A percentile compares a stretch with the other conserved stretches of the same genome.
Conservation (phyloP, 2,113 vertebrate genomes). For the Lathamus discolor region DNA sequence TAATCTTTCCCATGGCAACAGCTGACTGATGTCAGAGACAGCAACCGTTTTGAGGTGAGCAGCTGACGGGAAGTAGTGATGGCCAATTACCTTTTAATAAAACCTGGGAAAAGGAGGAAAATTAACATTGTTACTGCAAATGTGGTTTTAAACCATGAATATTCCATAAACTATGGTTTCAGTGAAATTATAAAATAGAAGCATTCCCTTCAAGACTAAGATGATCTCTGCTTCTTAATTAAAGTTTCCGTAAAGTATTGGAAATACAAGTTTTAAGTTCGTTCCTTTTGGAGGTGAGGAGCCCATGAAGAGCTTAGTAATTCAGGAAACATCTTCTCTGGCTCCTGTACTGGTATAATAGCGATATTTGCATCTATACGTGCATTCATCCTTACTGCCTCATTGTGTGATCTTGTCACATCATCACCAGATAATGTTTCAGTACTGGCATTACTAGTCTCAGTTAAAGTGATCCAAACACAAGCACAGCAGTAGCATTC, state of each 20-base stretch:
- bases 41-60: neutral
- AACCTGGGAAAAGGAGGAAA: neutral
- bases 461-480: neutral
- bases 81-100: neutral
- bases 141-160: neutral
- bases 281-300: neutral
- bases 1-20: slow-evolving; percentile 22
- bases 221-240: neutral
- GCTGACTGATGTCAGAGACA: neutral
- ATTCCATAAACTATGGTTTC: neutral
- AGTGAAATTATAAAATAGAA: neutral
- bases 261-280: neutral
- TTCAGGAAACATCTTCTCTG: neutral
- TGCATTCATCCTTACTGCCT: neutral
- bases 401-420: neutral
- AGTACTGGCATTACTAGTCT: neutral
- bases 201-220: neutral
- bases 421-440: neutral
- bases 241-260: neutral
- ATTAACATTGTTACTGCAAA: neutral
- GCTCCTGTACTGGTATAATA: neutral
- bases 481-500: neutral
- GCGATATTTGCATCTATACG: neutral
- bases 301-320: neutral
- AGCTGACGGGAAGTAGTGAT: neutral